Conservation (phyloP, 1,140 invertebrate genomes). For the Cecropterus lyciades region DNA sequence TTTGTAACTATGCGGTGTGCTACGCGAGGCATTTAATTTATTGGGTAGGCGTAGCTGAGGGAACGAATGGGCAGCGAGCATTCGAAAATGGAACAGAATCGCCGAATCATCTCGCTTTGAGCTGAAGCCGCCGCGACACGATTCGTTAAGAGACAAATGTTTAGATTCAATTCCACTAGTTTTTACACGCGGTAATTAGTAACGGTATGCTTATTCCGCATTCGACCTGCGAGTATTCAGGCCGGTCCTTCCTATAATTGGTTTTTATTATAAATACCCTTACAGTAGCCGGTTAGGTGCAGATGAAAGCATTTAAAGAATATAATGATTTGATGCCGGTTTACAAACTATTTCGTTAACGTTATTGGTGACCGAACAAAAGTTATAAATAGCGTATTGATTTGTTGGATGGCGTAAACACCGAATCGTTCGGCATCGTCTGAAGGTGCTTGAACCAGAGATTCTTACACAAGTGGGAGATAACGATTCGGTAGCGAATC, state of each 20-base stretch:
- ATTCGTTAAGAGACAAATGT: conserved; percentile 84
- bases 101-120: conserved; percentile 82
- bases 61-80: conserved; percentile 82
- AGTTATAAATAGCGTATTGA: conserved; percentile 56
- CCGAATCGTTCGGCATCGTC: conserved; percentile 43
- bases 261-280: conserved; percentile 54
- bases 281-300: conserved; percentile 6
- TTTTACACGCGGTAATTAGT: conserved; percentile 72
- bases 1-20: conserved; percentile 80
- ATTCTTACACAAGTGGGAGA: conserved; percentile 60
- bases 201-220: conserved; percentile 67
- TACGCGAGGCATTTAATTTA: conserved; percentile 79
- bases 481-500: conserved; percentile 58
- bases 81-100: conserved; percentile 75
- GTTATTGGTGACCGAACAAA: conserved; percentile 40
- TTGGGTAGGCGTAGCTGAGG: conserved; percentile 78
- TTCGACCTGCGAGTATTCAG: conserved; percentile 59
- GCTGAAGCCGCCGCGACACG: conserved; percentile 71
- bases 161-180: conserved; percentile 78
- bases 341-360: conserved; percentile 18
- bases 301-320: background rate
- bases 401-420: conserved; percentile 47
- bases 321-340: conserved; percentile 32
- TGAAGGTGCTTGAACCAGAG: conserved; percentile 53
- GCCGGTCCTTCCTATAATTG: conserved; percentile 65